Evolutionary conservation across 2,888 invertebrate species (phyloP), one percentile per base, ranked within the genome.

Genomic region (Synergus gifuensis): DNA sequence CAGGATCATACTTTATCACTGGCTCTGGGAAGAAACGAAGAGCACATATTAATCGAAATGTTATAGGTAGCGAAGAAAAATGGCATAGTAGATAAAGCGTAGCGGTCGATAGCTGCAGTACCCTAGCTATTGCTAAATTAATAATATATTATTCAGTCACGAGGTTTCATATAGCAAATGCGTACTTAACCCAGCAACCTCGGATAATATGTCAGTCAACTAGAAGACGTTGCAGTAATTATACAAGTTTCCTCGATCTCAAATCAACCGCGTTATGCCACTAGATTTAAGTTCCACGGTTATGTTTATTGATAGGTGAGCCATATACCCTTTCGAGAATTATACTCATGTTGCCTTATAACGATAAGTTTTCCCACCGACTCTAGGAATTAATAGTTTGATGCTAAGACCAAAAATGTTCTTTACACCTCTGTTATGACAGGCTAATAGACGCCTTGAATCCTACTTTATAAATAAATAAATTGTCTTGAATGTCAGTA

Each of bases 61-160:
- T 49, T 69, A 18, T 64, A 54, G 54, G 49, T n/a, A 69, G 49
- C 9, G 46, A 49, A 69, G 46, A 69, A 69, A 69, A 69, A 49
- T 46, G 22, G 67, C 46, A 22, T 44, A 49, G 18, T 49, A 16
- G 22, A 69, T 46, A 69, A 69, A 69, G 22, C 44, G 12, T 46
- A 18, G 28, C n/a, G 16, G 42, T 42, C n/a, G 42, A n/a, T 40
- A 28, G 28, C 67, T 18, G 22, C 67, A 42, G 22, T 14, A 18
- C 67, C 28, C 28, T 28, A 28, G 18, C 44, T 67, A 44, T 67
- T 67, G 67, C 67, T 67, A 67, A 67, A 46, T 67, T 67, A 67
- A 67, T 67, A 67, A 67, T 67, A 67, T 66, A 66, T 66, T 66
- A 66, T 67, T 36, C 67, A 67, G 67, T 44, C 42, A 18, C 67